Base-by-base conservation (phyloP, 2,113 vertebrate species). In the Poicephalus meyeri region DNA sequence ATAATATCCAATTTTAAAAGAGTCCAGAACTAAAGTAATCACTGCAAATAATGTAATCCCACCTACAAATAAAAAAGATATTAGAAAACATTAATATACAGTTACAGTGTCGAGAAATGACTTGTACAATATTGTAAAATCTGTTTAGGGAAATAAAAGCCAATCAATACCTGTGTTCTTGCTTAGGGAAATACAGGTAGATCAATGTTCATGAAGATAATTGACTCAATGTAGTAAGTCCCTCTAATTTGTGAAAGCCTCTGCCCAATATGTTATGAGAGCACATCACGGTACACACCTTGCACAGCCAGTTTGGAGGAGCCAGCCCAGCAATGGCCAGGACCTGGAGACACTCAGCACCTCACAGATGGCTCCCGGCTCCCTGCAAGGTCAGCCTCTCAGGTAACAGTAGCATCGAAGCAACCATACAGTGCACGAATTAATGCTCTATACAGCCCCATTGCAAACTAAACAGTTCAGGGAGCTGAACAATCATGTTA, bases 1-100 rank as follows among this genome's bases (percentile, higher is more conserved):
- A 86, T 98, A 99, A 95, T 99, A 98, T 46, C 99, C 99, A 44
- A 99, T 98, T 97, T 99, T 99, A 90, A 99, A 99, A 85, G 98
- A 98, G 79, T 99, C 99, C 98, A 99, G 98, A 83, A 99, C 98
- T 94, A 99, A 90, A 56, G 99, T 99, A 55, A 99, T 98, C 79
- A 98, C 92, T 2, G 99, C 99, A 61, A 99, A 99, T 68, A 99
- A 88, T 4, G 99, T 98, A 97, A 99, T 98, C 15, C 99, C 99
- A 86, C 99, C 99, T 99, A 72, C 13, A 65, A 80, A 73, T 58
- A 44, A 81, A 95, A 90, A 89, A 96, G 16, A 92, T 9, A 91
- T 78, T 42, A 72, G 61, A 93, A 97, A 92, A 83, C 2, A 2
- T 49, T 63, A 58, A 15, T 24, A 26, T 19, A 10, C 41, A 42